phyloP scores from a whole-genome alignment of 2,113 vertebrate species.

The Microcebus tavaratra region DNA sequence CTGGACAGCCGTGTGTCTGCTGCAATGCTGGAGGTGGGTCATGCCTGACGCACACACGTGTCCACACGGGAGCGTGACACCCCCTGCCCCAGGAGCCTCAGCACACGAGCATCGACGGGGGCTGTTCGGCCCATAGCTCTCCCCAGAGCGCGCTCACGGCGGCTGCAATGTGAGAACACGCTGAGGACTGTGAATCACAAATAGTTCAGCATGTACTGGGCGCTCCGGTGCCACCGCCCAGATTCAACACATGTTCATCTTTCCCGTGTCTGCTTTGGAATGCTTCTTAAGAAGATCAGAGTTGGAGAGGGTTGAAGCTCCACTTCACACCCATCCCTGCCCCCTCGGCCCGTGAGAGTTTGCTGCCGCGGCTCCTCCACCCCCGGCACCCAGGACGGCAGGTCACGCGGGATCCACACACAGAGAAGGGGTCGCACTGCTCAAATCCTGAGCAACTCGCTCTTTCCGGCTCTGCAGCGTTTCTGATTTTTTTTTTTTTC shows the following conservation, averaged over 20 bases:
- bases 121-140: not conserved
- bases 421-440: too few species aligned
- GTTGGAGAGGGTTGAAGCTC: not conserved
- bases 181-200: not conserved
- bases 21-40: not conserved
- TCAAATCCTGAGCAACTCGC: not conserved
- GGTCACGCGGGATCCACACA: rapidly evolving
- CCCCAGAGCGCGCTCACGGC: not conserved
- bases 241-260: not conserved
- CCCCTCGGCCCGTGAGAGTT: rapidly evolving
- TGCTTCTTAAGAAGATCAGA: not conserved
- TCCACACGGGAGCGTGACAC: rapidly evolving
- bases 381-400: rapidly evolving
- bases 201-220: not conserved
- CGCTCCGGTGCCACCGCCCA: not conserved
- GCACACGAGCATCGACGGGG: too few species aligned
- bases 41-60: rapidly evolving
- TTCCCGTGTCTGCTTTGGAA: not conserved
- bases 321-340: rapidly evolving
- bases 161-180: not conserved
- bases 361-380: rapidly evolving
- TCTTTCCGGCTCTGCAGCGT: rapidly evolving
- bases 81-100: too few species aligned
- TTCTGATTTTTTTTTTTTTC: not conserved
- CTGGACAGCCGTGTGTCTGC: not conserved